Evolutionary conservation across 2,113 vertebrate genomes (phyloP), one percentile per base, ranked within the genome.

Genomic region (Mixornis gularis): DNA sequence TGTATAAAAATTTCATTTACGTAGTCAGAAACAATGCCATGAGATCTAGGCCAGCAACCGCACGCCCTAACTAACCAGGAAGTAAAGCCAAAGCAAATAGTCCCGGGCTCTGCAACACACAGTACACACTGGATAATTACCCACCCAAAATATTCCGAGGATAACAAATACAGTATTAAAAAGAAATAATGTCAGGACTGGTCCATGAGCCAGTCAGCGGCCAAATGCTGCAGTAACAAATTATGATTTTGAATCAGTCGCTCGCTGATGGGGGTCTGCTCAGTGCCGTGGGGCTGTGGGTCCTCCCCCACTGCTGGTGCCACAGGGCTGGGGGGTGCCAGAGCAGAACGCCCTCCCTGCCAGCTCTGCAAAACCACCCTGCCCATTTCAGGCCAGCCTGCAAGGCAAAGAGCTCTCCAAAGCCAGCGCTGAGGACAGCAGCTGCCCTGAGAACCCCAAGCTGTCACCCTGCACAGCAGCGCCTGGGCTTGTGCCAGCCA

Each of bases 21-120:
- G 20, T 80, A 92, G 74, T 93, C 91, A 87, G 93, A 92, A 96
- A 96, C 94, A 95, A 96, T 94, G 91, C 86, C 46, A 36, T 62
- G 80, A 93, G 80, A 69, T 76, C 80, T 81, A 76, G 63, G 94
- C 94, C 90, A 95, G 83, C 71, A 93, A 93, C 92, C 55, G 0
- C 95, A 94, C 65, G 17, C 63, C 77, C 95, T 71, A 81, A 92
- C 77, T 83, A 89, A 92, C 90, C n/a, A 53, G 80, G 70, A 92
- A 69, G 93, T 85, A 93, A 95, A 93, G 89, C 90, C 95, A 95
- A 93, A 95, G 89, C 77, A 96, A 95, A 95, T 92, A 95, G 64
- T 87, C 70, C 84, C 46, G 80, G 46, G 80, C 91, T 95, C 90
- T 88, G 90, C 88, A 88, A 56, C 12, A 82, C 78, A 83, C 51